A percentile compares a stretch with the other conserved stretches of the same genome.
phyloP scores from a whole-genome alignment of 2,797 vertebrate species.

The Liparis tanakae region DNA sequence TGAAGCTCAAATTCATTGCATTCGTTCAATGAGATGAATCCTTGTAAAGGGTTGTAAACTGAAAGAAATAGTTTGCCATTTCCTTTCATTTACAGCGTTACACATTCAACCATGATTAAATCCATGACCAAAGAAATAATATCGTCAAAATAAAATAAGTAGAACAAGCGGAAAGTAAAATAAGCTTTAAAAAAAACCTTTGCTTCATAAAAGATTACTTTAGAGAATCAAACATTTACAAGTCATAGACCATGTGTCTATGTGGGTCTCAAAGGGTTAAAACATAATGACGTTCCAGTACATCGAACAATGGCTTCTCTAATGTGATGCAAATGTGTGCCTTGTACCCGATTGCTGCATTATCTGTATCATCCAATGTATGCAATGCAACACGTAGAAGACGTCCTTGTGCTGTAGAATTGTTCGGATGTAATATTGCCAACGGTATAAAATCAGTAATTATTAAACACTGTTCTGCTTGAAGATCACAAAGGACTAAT shows the following conservation, averaged over 20 bases:
- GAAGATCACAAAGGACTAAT: slow-evolving; percentile 46
- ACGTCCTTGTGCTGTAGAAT: neutral
- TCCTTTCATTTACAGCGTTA: neutral
- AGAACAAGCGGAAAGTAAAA: neutral
- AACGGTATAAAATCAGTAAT: slow-evolving; percentile 17
- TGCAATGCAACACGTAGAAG: neutral
- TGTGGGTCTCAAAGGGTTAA: neutral
- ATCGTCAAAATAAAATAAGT: neutral
- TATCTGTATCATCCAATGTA: neutral
- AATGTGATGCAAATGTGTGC: neutral
- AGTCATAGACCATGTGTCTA: neutral
- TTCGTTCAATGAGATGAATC: neutral
- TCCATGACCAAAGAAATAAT: neutral
- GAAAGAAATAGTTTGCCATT: too few species aligned
- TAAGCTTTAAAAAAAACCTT: neutral
- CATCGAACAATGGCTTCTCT: neutral
- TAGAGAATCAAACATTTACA: neutral
- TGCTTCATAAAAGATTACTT: neutral
- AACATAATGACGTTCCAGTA: neutral
- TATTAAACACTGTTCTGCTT: slow-evolving; percentile 30
- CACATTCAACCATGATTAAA: slow-evolving; percentile 1
- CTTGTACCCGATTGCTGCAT: neutral
- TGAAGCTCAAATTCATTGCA: too few species aligned
- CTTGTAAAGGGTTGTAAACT: too few species aligned
- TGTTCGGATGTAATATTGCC: slow-evolving; percentile 15